A percentile compares a stretch with the other conserved stretches of the same genome.
Conservation (phyloP, 2,113 vertebrate genomes). For the Chloroceryle aenea region DNA sequence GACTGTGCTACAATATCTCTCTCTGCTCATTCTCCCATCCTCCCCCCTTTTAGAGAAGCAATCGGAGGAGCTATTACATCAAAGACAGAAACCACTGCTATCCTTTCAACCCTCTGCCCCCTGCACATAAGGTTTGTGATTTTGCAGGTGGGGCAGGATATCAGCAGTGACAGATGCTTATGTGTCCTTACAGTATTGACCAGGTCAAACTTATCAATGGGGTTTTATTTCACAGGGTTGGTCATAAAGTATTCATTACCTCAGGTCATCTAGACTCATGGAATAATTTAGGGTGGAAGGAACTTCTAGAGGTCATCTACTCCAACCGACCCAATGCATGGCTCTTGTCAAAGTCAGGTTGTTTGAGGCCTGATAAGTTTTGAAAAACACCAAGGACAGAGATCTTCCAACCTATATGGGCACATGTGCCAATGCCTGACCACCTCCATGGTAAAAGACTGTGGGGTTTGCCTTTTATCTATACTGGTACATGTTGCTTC, state of each 20-base stretch:
- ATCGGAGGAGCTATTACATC: background rate
- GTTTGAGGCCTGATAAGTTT: background rate
- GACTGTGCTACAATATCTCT: background rate
- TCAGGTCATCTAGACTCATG: conserved; percentile 57
- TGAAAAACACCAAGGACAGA: background rate
- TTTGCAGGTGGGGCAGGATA: conserved; percentile 13
- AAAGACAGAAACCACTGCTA: conserved; percentile 3
- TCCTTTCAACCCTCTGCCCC: conserved; percentile 29
- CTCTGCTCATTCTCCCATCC: background rate
- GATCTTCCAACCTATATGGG: background rate
- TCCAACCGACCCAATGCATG: background rate
- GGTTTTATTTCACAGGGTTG: conserved; percentile 61
- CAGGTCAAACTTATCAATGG: conserved; percentile 72
- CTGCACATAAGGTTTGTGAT: conserved; percentile 21
- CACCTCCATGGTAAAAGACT: background rate
- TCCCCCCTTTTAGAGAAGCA: background rate
- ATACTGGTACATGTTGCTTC: background rate
- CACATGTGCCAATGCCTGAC: background rate
- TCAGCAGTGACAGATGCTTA: conserved; percentile 50
- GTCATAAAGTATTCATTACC: conserved; percentile 67
- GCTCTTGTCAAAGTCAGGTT: background rate
- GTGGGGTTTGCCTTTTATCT: background rate
- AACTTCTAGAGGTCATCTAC: conserved; percentile 51
- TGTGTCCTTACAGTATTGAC: conserved; percentile 29
- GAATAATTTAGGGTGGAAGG: conserved; percentile 67